Conservation (phyloP, 2,113 vertebrate genomes). For the Pheucticus melanocephalus region DNA sequence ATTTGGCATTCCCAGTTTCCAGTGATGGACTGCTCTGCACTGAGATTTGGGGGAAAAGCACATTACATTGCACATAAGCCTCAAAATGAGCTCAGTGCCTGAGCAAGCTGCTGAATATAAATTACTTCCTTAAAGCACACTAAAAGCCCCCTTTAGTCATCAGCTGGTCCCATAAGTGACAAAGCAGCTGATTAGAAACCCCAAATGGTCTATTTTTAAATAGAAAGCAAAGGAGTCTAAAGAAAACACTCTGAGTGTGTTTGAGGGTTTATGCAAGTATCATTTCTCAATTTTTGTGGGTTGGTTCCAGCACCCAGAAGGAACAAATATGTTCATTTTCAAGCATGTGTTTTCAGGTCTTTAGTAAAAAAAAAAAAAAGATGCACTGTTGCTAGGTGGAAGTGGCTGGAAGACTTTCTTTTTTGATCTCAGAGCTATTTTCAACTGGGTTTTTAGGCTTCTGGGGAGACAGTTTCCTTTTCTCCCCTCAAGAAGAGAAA, state of each 20-base stretch:
- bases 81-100: not conserved
- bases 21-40: not conserved
- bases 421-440: conserved; percentile 60
- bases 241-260: conserved; percentile 9
- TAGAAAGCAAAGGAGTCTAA: not conserved
- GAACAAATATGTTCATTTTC: conserved; percentile 16
- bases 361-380: not conserved
- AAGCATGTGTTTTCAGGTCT: not conserved
- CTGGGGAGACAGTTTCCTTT: not conserved
- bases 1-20: not conserved
- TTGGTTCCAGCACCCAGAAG: conserved; percentile 31
- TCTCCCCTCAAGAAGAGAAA: not conserved
- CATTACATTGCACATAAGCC: not conserved
- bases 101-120: conserved; percentile 34
- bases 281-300: conserved; percentile 12
- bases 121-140: conserved; percentile 6
- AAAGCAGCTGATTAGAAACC: conserved; percentile 45
- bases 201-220: conserved; percentile 28
- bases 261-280: conserved; percentile 17
- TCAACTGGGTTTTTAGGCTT: conserved; percentile 36
- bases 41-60: not conserved
- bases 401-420: conserved; percentile 48
- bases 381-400: conserved; percentile 60
- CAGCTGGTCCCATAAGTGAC: conserved; percentile 21
- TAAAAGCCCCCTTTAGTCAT: conserved; percentile 20